Evolutionary conservation across 2,113 vertebrate genomes (phyloP).

Genomic region (Neogobius melanostomus): DNA sequence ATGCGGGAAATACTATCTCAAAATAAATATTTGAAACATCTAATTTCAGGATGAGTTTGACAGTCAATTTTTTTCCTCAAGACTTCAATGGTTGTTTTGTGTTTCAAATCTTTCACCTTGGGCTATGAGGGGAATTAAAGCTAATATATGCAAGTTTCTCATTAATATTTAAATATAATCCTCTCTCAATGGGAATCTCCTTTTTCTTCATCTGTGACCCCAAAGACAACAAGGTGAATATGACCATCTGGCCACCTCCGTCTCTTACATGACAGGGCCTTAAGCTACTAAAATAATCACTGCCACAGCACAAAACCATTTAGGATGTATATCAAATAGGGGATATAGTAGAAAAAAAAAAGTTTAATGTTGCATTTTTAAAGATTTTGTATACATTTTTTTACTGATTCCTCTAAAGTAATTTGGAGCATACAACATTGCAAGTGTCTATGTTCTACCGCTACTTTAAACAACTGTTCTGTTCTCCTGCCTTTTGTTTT

Average conservation of each 20-base stretch:
- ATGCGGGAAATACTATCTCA: no score
- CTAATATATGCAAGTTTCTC: background rate
- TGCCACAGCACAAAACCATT: background rate
- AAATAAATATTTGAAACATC: no score
- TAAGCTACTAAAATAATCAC: background rate
- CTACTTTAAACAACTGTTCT: background rate
- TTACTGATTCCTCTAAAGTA: no score
- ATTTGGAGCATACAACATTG: background rate
- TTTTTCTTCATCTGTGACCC: background rate
- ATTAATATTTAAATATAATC: slow-evolving; percentile 3
- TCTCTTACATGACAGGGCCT: background rate
- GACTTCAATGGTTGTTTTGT: background rate
- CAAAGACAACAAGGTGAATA: slow-evolving; percentile 5
- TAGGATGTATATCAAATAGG: no score
- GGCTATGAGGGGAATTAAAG: background rate
- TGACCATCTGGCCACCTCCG: background rate
- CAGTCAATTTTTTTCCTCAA: background rate
- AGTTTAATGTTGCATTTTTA: no score
- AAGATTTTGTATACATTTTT: no score
- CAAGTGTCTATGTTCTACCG: background rate
- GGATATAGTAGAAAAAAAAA: no score
- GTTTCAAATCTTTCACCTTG: background rate
- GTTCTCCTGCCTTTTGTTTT: background rate
- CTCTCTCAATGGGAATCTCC: background rate
- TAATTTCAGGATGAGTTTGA: background rate